phyloP scores from a whole-genome alignment of 1,140 invertebrate genomes.

The Thaumetopoea pityocampa region DNA sequence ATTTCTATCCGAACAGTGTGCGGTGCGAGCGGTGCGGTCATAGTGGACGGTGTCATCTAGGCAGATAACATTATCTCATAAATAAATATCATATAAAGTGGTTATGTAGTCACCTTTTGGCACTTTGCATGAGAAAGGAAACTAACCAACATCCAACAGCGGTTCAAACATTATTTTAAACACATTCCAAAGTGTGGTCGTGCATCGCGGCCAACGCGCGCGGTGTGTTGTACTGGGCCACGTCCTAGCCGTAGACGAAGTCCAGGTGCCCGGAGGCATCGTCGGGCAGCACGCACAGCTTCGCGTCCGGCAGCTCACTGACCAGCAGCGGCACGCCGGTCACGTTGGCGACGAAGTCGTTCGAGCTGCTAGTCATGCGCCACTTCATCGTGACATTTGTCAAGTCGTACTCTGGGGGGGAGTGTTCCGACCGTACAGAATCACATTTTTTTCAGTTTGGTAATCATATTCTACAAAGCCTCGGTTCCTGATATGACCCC shows the following conservation, averaged over 20 bases:
- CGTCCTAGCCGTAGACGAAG: slow-evolving; percentile 72
- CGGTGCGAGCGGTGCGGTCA: no score
- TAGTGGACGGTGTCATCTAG: no score
- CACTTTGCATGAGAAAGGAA: no score
- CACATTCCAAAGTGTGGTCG: slow-evolving; percentile 10
- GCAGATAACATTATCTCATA: no score
- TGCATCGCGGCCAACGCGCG: slow-evolving; percentile 9
- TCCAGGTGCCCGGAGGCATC: slow-evolving; percentile 70
- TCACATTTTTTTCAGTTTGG: slow-evolving; percentile 14
- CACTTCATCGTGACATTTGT: slow-evolving; percentile 62
- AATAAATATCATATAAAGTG: no score
- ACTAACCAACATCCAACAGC: no score
- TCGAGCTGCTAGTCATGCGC: slow-evolving; percentile 53
- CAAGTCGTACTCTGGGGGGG: slow-evolving; percentile 71
- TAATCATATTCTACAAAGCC: slow-evolving; percentile 40
- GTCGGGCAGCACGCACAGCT: slow-evolving; percentile 21
- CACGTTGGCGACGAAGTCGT: slow-evolving; percentile 61
- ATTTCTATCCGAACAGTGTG: no score
- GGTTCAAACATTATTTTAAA: slow-evolving; percentile 5
- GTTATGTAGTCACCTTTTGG: no score
- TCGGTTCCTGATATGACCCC: slow-evolving; percentile 75
- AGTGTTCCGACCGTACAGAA: slow-evolving; percentile 49
- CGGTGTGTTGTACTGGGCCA: slow-evolving; percentile 32
- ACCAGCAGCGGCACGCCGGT: slow-evolving; percentile 28
- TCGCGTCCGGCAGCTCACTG: slow-evolving; percentile 19